A percentile compares a stretch with the other conserved stretches of the same genome.
These are phyloP conservation scores for Dipodomys stephensi DNA, from an alignment of 2,113 vertebrate species.

Conservation along the genomic window DNA sequence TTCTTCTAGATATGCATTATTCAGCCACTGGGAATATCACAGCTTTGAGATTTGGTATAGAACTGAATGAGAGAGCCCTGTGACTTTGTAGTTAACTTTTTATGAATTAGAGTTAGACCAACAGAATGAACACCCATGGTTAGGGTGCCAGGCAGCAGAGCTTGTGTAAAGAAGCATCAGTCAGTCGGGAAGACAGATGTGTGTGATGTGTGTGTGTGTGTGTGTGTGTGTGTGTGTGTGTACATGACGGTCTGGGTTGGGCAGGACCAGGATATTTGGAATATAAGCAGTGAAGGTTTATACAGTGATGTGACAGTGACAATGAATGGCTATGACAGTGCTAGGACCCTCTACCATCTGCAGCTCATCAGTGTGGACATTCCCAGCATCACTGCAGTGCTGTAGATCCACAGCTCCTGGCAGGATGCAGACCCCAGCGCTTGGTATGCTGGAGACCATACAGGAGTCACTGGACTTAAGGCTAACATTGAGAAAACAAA, in stretches of 20 bases:
- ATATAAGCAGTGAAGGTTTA: slow-evolving; percentile 65
- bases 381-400: neutral
- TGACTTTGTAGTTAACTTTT: neutral
- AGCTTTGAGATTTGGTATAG: neutral
- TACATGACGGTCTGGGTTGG: neutral
- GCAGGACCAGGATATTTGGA: slow-evolving; percentile 9
- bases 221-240: neutral
- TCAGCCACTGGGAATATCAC: neutral
- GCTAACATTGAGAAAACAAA: neutral
- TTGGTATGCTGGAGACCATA: neutral
- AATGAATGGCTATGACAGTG: slow-evolving; percentile 19
- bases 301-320: neutral
- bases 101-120: neutral
- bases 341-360: slow-evolving; percentile 52
- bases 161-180: slow-evolving; percentile 27
- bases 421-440: too few relatives aligned
- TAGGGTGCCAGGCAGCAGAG: neutral
- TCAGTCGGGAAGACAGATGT: neutral
- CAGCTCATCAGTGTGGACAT: neutral
- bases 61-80: neutral
- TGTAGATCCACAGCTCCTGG: neutral
- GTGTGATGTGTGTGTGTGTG: neutral
- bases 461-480: neutral
- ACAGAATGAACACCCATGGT: slow-evolving; percentile 13
- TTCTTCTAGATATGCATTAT: slow-evolving; percentile 24